These are phyloP conservation scores for Ditylenchus weischeri DNA, from an alignment of 2,888 invertebrate species.

Conservation along the genomic window DNA sequence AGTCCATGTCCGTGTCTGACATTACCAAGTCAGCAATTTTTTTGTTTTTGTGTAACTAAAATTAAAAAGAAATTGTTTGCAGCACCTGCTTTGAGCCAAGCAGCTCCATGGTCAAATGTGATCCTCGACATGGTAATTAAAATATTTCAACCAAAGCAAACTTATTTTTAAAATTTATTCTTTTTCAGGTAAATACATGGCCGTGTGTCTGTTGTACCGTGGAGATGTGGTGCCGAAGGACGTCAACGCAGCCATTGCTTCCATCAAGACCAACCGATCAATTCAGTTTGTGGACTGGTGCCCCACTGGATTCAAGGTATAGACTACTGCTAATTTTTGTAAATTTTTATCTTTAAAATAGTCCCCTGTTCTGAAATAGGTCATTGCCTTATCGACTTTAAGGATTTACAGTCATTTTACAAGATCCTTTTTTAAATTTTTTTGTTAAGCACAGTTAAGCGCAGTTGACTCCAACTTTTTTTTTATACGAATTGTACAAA, in stretches of 20 bases:
- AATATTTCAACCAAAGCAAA: too few species aligned
- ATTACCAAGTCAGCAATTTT: slow-evolving; percentile 68
- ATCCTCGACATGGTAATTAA: slow-evolving; percentile 53
- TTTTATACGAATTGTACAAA: too few species aligned
- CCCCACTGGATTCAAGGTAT: slow-evolving; percentile 39
- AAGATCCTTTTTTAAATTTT: too few species aligned
- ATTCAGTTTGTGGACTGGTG: slow-evolving; percentile 76
- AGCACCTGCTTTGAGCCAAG: slow-evolving; percentile 76
- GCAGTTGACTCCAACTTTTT: too few species aligned
- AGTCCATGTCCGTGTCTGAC: slow-evolving; percentile 64
- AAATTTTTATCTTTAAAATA: background rate
- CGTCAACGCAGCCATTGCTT: slow-evolving; percentile 89
- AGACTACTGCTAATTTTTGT: background rate
- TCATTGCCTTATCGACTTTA: background rate
- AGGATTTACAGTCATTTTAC: too few species aligned
- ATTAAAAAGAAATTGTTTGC: slow-evolving; percentile 61
- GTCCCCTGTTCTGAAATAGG: background rate
- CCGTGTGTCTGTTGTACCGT: slow-evolving; percentile 44
- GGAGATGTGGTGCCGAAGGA: slow-evolving; percentile 90
- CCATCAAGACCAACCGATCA: slow-evolving; percentile 83
- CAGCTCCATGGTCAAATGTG: slow-evolving; percentile 83
- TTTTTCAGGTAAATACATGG: slow-evolving; percentile 60
- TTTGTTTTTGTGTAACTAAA: background rate
- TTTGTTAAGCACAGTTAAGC: too few species aligned
- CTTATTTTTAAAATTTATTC: too few species aligned